Conservation (phyloP, 2,113 vertebrate species). For the Campylomormyrus numenius region DNA sequence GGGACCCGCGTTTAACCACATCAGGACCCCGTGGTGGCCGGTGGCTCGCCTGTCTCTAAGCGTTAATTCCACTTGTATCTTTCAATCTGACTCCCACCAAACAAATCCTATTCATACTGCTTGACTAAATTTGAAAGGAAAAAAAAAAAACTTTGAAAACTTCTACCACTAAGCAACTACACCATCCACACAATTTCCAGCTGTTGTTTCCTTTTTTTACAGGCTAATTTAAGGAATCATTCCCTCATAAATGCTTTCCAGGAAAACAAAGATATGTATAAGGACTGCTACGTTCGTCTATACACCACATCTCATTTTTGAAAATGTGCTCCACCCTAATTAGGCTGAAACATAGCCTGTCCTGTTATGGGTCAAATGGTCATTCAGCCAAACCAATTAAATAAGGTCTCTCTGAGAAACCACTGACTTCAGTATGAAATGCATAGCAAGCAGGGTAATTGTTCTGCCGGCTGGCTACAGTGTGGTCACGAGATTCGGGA, state of each 20-base stretch:
- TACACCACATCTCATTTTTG: background rate
- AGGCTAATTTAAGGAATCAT: constrained; percentile 23
- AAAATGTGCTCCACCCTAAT: background rate
- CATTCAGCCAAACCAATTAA: background rate
- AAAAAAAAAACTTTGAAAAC: constrained; percentile 18
- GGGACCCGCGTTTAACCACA: background rate
- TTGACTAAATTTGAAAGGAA: constrained; percentile 31
- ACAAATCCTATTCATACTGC: constrained; percentile 33
- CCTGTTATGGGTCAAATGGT: background rate
- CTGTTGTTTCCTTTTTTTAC: background rate
- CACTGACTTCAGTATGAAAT: background rate
- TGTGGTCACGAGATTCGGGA: background rate
- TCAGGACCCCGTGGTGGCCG: background rate
- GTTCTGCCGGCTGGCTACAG: background rate
- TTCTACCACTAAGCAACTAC: constrained; percentile 21
- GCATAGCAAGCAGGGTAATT: background rate
- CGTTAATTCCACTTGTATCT: constrained; percentile 35
- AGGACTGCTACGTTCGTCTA: background rate
- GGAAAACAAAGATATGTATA: background rate
- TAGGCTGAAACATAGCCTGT: background rate
- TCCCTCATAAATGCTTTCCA: constrained; percentile 23
- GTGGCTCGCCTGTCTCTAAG: background rate
- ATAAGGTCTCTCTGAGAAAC: background rate
- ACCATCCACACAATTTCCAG: constrained; percentile 9
- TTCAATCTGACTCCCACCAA: constrained; percentile 27